A percentile compares a stretch with the other conserved stretches of the same genome.
phyloP scores from a whole-genome alignment of 2,113 vertebrate species.

The Smithornis capensis region DNA sequence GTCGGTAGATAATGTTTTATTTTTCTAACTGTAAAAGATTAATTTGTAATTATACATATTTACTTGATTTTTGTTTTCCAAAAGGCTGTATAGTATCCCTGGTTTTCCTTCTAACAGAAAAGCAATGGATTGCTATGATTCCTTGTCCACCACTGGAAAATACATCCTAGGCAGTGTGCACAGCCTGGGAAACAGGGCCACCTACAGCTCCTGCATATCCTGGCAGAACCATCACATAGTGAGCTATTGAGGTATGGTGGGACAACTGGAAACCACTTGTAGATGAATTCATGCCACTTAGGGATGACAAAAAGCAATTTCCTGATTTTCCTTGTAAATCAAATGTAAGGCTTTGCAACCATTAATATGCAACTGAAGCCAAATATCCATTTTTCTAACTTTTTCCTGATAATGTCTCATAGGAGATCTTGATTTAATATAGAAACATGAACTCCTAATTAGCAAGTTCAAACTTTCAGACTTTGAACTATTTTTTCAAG shows the following conservation, averaged over 20 bases:
- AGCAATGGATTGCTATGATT: neutral
- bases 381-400: neutral
- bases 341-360: neutral
- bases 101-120: neutral
- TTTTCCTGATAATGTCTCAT: neutral
- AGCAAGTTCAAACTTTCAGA: neutral
- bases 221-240: accelerated
- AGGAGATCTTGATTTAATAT: neutral
- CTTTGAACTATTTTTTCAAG: neutral
- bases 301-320: neutral
- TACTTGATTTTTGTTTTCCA: neutral
- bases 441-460: neutral
- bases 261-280: neutral
- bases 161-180: neutral
- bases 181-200: neutral
- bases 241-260: neutral
- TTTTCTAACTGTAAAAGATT: neutral
- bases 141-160: neutral
- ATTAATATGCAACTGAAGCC: neutral
- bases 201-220: neutral
- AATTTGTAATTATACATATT: neutral
- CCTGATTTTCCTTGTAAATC: neutral
- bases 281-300: neutral
- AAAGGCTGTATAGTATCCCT: neutral
- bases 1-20: neutral